Conservation (phyloP, 2,113 vertebrate species). For the Rhabdornis inornatus region DNA sequence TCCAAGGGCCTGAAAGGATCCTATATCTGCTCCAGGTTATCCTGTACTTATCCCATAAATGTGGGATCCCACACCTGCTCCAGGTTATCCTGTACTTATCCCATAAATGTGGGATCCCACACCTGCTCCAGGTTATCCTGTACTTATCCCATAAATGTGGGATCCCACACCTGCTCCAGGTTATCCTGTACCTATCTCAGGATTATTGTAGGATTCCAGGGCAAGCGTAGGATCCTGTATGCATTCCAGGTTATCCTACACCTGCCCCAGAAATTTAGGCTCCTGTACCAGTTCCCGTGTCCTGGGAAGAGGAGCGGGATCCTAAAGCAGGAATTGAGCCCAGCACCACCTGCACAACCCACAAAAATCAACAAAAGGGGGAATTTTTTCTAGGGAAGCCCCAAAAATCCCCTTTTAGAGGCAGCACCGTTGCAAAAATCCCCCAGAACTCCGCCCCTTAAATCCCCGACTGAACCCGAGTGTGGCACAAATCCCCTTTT, state of each 20-base stretch:
- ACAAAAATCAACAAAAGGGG: background rate
- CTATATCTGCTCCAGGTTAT: fast-evolving
- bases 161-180: background rate
- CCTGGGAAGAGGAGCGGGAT: background rate
- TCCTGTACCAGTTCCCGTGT: fast-evolving
- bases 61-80: background rate
- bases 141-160: too few relatives aligned
- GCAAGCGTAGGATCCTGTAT: background rate
- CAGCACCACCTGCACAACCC: too few relatives aligned
- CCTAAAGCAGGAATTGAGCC: background rate
- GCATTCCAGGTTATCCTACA: background rate
- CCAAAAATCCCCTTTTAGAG: background rate
- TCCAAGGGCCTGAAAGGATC: background rate
- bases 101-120: too few relatives aligned
- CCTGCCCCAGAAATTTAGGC: background rate
- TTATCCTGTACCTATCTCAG: background rate
- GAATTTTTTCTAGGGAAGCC: background rate
- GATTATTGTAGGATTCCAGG: background rate
- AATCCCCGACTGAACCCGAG: background rate
- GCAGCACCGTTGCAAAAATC: background rate
- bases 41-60: background rate
- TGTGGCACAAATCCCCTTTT: background rate
- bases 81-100: background rate
- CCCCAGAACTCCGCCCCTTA: background rate
- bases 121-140: background rate